Evolutionary conservation across 2,888 invertebrate genomes (phyloP), one percentile per base, ranked within the genome.

Genomic region (Polymixis lichenea): DNA sequence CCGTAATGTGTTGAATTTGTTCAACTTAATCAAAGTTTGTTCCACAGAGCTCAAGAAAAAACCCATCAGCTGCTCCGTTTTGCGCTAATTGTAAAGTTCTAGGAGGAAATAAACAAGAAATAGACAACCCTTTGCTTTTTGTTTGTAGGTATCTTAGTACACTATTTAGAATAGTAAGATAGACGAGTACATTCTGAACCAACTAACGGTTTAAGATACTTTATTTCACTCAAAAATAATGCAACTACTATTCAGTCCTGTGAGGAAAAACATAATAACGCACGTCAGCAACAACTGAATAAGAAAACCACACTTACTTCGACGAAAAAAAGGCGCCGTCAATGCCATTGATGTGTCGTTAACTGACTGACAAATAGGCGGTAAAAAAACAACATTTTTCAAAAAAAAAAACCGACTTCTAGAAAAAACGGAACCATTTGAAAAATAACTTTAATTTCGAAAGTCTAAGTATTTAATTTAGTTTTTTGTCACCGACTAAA

Each of bases 1-100:
- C 53, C 53, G 38, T 71, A 80, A 80, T 71, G 70, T 80, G 76
- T 76, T 80, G 62, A 76, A 76, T 80, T 80, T 64, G 64, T 80
- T 77, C 55, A 80, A 80, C 80, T 80, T 68, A 72, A 77, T 80
- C 61, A 71, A 80, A 80, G 80, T 80, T 80, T 38, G 38, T 32
- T 80, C 71, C 58, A 58, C 64, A 68, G 28, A 64, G 76, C 28
- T 80, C 49, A 38, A 56, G 77, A 76, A 75, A 80, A 77, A 77
- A 68, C 61, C 25, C 51, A 76, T 67, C 70, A 71, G 75, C 25
- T 61, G 11, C 60, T 79, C 32, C 15, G 19, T 70, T 61, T 58
- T 43, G 61, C n/a, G 80, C 61, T 80, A 66, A 69, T 80, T 71
- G 66, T 62, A 80, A 80, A 76, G 56, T 76, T 70, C 56, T 73